Percentiles rank a stretch among this genome's conserved stretches.
Conservation (phyloP, 2,797 vertebrate genomes). For the Lacerta viridis region DNA sequence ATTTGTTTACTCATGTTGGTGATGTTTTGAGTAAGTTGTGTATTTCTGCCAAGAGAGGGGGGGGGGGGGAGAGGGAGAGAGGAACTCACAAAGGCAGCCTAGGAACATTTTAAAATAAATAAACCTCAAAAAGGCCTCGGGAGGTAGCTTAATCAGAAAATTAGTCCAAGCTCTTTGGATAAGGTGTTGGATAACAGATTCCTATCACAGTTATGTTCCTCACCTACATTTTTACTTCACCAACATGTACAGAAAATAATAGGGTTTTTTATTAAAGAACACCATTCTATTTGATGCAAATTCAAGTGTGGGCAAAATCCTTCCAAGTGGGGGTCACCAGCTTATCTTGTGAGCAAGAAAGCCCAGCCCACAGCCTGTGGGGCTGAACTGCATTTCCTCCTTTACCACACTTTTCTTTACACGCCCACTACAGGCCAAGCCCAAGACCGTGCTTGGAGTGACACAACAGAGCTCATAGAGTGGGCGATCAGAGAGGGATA, state of each 20-base stretch:
- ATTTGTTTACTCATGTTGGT: too few species aligned
- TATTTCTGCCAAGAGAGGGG: too few species aligned
- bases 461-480: too few species aligned
- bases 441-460: not conserved
- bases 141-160: slow-evolving; percentile 9
- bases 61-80: too few species aligned
- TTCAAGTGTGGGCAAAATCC: not conserved
- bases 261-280: not conserved
- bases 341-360: not conserved
- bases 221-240: too few species aligned
- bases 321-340: not conserved
- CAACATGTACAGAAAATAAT: not conserved
- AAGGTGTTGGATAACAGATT: not conserved
- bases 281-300: not conserved
- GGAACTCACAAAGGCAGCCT: not conserved
- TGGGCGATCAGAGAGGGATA: not conserved
- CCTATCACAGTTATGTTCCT: not conserved
- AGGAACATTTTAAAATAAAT: too few species aligned
- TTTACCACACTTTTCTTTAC: not conserved
- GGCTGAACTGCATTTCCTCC: not conserved
- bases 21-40: too few species aligned
- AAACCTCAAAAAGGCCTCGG: not conserved
- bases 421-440: not conserved
- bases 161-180: not conserved
- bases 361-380: not conserved